A percentile compares a stretch with the other conserved stretches of the same genome.
These are phyloP conservation scores for Mionectes olivaceus DNA, from an alignment of 2,797 vertebrate genomes.

Conservation along the genomic window DNA sequence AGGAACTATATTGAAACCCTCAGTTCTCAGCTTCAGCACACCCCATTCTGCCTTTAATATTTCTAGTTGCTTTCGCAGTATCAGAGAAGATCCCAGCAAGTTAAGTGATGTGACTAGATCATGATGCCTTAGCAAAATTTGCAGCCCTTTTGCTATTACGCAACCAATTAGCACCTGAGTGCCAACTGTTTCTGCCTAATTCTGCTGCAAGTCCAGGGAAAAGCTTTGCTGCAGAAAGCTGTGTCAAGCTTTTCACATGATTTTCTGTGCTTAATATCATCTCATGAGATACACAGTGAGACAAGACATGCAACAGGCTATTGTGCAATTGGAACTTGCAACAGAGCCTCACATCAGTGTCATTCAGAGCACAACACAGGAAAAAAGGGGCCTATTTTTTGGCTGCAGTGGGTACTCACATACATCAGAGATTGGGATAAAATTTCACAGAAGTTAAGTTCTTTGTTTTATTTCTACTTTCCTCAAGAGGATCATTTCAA, in stretches of 20 bases:
- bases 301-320: background rate
- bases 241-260: background rate
- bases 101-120: slow-evolving; percentile 29
- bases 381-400: background rate
- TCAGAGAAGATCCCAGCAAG: slow-evolving; percentile 79
- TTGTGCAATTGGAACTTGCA: background rate
- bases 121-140: background rate
- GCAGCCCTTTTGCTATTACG: background rate
- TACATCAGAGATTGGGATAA: background rate
- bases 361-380: background rate
- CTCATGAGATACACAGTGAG: background rate
- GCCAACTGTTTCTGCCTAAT: background rate
- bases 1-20: slow-evolving; percentile 46
- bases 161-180: background rate
- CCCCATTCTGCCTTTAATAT: slow-evolving; percentile 81
- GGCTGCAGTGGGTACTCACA: background rate
- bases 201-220: slow-evolving; percentile 23
- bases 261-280: background rate
- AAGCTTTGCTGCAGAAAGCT: background rate
- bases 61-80: slow-evolving; percentile 83
- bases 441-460: background rate
- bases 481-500: background rate
- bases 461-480: background rate
- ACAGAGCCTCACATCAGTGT: background rate
- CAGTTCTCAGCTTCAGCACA: slow-evolving; percentile 52